A percentile compares a stretch with the other conserved stretches of the same genome.
These are phyloP conservation scores for Neosilurus hyrtlii DNA, from an alignment of 2,797 vertebrate species.

Conservation along the genomic window DNA sequence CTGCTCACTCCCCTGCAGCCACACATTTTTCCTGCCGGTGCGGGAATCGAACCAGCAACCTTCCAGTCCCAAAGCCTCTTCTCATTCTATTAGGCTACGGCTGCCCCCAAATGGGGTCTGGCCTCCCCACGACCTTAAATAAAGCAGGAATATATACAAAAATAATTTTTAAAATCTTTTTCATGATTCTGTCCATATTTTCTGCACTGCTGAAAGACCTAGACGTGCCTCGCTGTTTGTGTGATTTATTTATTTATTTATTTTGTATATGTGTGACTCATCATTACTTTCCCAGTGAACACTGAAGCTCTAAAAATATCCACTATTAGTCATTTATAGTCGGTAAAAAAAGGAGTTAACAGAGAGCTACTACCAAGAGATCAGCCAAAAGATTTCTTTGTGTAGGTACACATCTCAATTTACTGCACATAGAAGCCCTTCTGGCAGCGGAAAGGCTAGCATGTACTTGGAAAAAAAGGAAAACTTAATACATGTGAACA, in stretches of 20 bases:
- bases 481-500: neutral
- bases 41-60: too few species aligned
- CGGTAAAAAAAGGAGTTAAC: slow-evolving; percentile 35
- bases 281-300: slow-evolving; percentile 68
- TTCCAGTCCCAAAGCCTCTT: too few species aligned
- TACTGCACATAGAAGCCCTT: neutral
- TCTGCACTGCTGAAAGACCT: neutral
- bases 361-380: slow-evolving; percentile 6
- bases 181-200: neutral
- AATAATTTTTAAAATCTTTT: neutral
- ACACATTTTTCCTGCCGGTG: too few species aligned
- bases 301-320: slow-evolving; percentile 54
- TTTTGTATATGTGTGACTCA: slow-evolving; percentile 57
- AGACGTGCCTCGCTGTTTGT: slow-evolving; percentile 9
- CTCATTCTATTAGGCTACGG: too few species aligned
- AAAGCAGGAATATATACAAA: too few species aligned
- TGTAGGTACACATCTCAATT: neutral
- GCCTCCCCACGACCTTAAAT: too few species aligned
- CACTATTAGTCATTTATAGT: slow-evolving; percentile 45
- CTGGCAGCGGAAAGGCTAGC: too few species aligned
- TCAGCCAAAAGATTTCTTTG: slow-evolving; percentile 1
- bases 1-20: too few species aligned
- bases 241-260: slow-evolving; percentile 8
- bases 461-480: too few species aligned
- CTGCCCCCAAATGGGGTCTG: too few species aligned